Percentiles rank a stretch among this genome's conserved stretches.
Conservation (phyloP, 2,888 invertebrate species). For the Cantharis rufa region DNA sequence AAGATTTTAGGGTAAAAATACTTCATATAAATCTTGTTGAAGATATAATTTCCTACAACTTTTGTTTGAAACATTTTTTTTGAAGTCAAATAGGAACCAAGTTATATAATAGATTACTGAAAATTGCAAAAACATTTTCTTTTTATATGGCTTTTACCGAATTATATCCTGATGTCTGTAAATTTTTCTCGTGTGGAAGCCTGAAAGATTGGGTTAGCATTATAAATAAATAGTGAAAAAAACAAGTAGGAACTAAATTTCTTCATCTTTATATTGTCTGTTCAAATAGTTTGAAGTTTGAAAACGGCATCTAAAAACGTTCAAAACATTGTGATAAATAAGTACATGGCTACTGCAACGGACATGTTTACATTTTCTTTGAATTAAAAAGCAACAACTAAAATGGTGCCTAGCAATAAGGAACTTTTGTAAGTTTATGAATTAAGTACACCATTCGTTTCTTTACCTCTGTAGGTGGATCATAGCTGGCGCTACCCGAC, state of each 20-base stretch:
- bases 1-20: too few species aligned
- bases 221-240: background rate
- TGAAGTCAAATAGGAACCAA: too few species aligned
- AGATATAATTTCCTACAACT: too few species aligned
- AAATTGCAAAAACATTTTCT: too few species aligned
- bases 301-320: background rate
- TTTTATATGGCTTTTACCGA: too few species aligned
- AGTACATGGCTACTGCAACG: background rate
- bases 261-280: constrained; percentile 26
- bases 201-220: too few species aligned
- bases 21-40: too few species aligned
- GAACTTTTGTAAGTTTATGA: background rate
- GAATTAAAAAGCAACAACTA: background rate
- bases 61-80: too few species aligned
- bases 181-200: too few species aligned
- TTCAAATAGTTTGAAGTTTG: constrained; percentile 13
- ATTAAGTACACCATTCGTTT: background rate
- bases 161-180: too few species aligned
- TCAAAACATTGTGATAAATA: background rate
- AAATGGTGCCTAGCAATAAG: background rate
- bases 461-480: background rate
- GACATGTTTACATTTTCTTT: background rate
- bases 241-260: background rate
- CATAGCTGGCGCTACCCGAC: background rate
- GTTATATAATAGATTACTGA: too few species aligned